Evolutionary conservation across 2,113 vertebrate species (phyloP).

Genomic region (Gracilinanus agilis): DNA sequence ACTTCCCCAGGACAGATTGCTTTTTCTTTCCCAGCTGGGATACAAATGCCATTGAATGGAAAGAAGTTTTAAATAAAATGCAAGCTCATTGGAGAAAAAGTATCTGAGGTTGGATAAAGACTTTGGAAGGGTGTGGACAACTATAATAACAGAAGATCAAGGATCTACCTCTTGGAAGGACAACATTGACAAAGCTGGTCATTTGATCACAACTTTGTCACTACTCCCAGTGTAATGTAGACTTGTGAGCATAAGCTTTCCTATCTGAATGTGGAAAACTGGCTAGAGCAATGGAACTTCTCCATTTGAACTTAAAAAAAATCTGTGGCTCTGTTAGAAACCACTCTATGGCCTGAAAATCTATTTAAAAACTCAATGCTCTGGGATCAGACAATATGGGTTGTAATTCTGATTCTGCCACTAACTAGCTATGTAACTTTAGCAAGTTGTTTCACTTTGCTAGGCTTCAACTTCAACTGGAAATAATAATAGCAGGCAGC

Average conservation of each 20-base stretch:
- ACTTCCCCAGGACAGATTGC: slow-evolving; percentile 18
- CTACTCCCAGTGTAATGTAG: neutral
- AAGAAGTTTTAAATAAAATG: slow-evolving; percentile 69
- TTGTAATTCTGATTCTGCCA: slow-evolving; percentile 51
- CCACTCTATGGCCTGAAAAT: slow-evolving; percentile 30
- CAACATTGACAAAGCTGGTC: slow-evolving; percentile 14
- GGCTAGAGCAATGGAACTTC: slow-evolving; percentile 71
- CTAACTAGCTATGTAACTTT: slow-evolving; percentile 12
- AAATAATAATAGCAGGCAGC: neutral
- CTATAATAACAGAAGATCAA: neutral
- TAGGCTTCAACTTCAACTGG: neutral
- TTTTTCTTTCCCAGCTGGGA: neutral
- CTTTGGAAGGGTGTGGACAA: neutral
- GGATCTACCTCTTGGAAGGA: neutral
- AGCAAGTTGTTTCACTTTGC: slow-evolving; percentile 28
- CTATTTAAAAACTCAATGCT: slow-evolving; percentile 20
- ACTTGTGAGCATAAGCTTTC: neutral
- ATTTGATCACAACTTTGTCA: slow-evolving; percentile 8
- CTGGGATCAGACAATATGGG: neutral
- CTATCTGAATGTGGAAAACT: slow-evolving; percentile 53
- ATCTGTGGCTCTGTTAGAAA: slow-evolving; percentile 31
- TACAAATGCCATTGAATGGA: slow-evolving; percentile 57
- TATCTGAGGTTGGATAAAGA: neutral
- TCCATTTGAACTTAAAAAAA: slow-evolving; percentile 43
- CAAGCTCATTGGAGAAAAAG: slow-evolving; percentile 24